Evolutionary conservation across 2,113 vertebrate species (phyloP).

Genomic region (Pithys albifrons): DNA sequence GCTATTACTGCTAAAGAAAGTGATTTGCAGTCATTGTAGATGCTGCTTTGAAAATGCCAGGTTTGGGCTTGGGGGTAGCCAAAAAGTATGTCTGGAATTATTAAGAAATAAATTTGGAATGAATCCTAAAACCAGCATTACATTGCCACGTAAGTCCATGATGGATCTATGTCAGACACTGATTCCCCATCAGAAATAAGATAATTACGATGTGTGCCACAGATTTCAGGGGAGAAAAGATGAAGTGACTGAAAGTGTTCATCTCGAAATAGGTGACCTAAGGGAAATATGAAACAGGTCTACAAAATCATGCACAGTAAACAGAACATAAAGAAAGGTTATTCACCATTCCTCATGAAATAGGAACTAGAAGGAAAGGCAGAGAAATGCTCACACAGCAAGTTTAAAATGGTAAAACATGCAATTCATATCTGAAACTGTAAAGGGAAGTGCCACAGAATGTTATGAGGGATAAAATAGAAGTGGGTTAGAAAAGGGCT

Average conservation of each 20-base stretch:
- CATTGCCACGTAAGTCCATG: not conserved
- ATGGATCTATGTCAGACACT: not conserved
- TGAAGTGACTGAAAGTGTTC: not conserved
- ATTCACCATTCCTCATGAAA: not conserved
- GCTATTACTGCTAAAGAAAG: not conserved
- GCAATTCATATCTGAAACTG: not conserved
- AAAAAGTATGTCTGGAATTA: not conserved
- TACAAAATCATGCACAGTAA: slow-evolving; percentile 4
- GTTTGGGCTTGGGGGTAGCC: not conserved
- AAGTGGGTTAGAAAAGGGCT: not conserved
- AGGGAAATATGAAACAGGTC: not conserved
- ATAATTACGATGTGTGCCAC: not conserved
- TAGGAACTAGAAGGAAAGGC: not conserved
- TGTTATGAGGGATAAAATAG: not conserved
- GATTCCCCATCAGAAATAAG: not conserved
- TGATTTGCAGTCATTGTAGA: not conserved
- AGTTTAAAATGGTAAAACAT: not conserved
- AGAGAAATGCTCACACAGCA: not conserved
- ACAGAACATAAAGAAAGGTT: not conserved
- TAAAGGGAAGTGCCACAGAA: not conserved
- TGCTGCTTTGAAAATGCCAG: not conserved
- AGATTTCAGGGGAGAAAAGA: not conserved
- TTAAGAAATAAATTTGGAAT: not conserved
- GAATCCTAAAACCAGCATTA: not conserved
- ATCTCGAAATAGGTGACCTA: not conserved